These are phyloP conservation scores for Aplodontia rufa DNA, from an alignment of 2,113 vertebrate genomes.

Conservation along the genomic window DNA sequence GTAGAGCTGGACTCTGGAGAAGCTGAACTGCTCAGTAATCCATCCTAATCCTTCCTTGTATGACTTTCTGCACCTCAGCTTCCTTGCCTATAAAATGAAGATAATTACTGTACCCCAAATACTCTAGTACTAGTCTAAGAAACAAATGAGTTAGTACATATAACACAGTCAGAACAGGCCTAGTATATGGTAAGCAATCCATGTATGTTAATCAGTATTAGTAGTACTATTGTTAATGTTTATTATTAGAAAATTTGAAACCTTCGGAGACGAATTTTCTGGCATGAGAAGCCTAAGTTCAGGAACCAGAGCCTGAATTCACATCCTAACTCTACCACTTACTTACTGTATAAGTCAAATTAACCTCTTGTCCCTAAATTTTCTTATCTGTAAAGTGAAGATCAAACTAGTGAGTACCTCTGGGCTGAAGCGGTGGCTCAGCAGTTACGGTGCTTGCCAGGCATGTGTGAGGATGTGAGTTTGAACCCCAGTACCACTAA, in stretches of 20 bases:
- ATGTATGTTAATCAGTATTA: background rate
- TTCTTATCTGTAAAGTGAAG: background rate
- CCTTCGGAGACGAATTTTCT: background rate
- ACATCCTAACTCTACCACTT: background rate
- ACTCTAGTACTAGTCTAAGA: background rate
- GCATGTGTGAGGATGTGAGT: too few species aligned
- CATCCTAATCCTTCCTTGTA: background rate
- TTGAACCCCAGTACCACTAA: too few species aligned
- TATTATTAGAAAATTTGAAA: background rate
- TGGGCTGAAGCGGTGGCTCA: too few species aligned
- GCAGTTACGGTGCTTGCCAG: too few species aligned
- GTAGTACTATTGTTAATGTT: background rate
- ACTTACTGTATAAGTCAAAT: background rate
- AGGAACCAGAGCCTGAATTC: constrained; percentile 13
- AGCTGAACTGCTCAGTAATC: background rate
- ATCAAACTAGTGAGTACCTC: background rate
- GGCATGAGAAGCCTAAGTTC: background rate
- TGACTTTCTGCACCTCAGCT: background rate
- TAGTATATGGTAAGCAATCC: background rate
- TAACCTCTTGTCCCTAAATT: background rate
- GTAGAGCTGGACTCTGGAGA: background rate
- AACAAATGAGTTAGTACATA: background rate
- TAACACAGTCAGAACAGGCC: background rate
- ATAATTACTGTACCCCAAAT: background rate
- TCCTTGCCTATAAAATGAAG: constrained; percentile 45